Evolutionary conservation across 2,113 vertebrate genomes (phyloP).

Genomic region (Ibidorhyncha struthersii): DNA sequence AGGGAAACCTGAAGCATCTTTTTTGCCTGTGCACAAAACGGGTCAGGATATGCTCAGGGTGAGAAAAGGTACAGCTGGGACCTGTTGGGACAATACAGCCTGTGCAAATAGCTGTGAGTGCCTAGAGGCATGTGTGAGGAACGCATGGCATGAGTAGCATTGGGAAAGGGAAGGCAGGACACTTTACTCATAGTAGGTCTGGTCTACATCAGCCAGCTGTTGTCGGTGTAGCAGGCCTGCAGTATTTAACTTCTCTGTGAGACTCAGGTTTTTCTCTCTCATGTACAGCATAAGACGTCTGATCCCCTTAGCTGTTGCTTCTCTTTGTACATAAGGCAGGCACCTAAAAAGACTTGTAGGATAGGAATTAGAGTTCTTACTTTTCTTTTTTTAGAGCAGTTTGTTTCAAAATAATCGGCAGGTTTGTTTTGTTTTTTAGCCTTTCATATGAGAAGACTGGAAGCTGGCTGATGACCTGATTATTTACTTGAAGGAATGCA

Average conservation of each 20-base stretch:
- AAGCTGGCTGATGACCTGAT: background rate
- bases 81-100: background rate
- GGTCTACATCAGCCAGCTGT: background rate
- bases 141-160: background rate
- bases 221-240: background rate
- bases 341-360: background rate
- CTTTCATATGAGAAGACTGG: background rate
- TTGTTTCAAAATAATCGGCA: background rate
- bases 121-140: background rate
- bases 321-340: background rate
- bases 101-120: background rate
- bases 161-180: background rate
- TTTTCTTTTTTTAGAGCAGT: background rate
- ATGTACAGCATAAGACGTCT: rapidly evolving
- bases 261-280: background rate
- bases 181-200: background rate
- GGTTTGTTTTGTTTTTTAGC: background rate
- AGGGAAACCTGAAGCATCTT: background rate
- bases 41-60: background rate
- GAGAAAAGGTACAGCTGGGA: background rate
- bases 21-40: background rate
- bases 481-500: background rate
- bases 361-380: background rate
- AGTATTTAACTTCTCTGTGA: background rate
- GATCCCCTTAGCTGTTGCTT: background rate